Base-by-base conservation (phyloP, 2,113 vertebrate genomes). In the Kryptolebias marmoratus region DNA sequence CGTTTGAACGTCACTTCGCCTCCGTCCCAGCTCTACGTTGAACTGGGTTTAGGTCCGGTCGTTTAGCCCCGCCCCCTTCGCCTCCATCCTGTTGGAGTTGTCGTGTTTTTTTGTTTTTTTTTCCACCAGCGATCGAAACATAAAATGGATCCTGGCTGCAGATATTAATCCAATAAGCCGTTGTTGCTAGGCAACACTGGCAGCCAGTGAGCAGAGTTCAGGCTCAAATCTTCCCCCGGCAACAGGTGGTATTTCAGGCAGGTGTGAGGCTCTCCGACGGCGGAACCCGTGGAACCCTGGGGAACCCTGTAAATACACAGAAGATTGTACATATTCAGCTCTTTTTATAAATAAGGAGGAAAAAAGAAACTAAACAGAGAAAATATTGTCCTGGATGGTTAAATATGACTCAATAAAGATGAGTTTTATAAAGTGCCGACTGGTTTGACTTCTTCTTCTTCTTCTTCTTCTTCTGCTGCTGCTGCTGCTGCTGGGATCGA, bases 281-380 rank as follows among this genome's bases (percentile, higher is more conserved):
- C 52, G 71, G 77, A 39, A 63, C 63, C 64, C 89, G 85, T 89
- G 75, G 71, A 68, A 83, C 77, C 77, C 0, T 87, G 85, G 88
- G 75, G 71, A 68, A 83, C 77, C 77, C 0, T 87, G 85, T 89
- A 87, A 80, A 87, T 88, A 89, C 31, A 77, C 18, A 80, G 69
- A 88, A 69, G 79, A 84, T 53, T 90, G 88, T 89, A 90, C 10
- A 90, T 85, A 89, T 64, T 85, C 44, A 71, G 62, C 64, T 81
- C 90, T 90, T 89, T 88, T 83, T 85, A 83, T 8, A 76, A 47
- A 79, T 59, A 54, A 80, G 4, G 60, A 27, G 71, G 75, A 71
- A 68, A 57, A 71, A 80, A 79, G 73, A 65, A 76, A 66, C 5
- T 11, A 5, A 53, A 27, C 49, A 31, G 47, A 39, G 14, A 5